These are phyloP conservation scores for Pseudonaja textilis DNA, from an alignment of 2,113 vertebrate genomes.

Conservation along the genomic window DNA sequence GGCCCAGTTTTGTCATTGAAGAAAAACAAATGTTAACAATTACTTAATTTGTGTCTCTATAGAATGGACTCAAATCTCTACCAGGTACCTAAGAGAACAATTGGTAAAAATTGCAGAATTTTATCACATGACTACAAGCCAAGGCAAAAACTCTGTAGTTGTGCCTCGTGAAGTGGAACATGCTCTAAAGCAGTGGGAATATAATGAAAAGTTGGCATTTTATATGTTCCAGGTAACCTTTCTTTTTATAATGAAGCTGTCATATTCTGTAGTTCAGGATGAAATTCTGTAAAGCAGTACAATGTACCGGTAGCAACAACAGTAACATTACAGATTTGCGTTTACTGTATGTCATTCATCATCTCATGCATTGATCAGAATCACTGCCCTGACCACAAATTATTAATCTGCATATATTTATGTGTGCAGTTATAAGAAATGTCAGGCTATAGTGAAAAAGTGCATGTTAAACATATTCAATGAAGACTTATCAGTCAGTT, in stretches of 20 bases:
- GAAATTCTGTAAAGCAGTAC: conserved; percentile 7
- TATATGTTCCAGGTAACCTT: conserved; percentile 77
- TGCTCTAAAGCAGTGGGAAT: conserved; percentile 76
- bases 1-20: background rate
- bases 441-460: background rate
- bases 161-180: conserved; percentile 73
- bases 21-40: background rate
- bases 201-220: conserved; percentile 75
- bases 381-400: background rate
- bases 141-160: conserved; percentile 47
- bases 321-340: background rate
- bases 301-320: background rate
- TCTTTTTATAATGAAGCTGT: background rate
- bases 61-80: conserved; percentile 81
- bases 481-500: too few species aligned
- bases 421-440: background rate
- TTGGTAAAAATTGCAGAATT: conserved; percentile 75
- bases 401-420: background rate
- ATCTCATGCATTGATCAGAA: background rate
- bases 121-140: conserved; percentile 62
- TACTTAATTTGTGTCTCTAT: conserved; percentile 26
- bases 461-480: background rate
- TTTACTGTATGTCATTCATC: background rate
- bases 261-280: background rate
- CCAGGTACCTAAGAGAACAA: conserved; percentile 75